Conservation (phyloP, 2,797 vertebrate genomes). For the Hippoglossus hippoglossus region DNA sequence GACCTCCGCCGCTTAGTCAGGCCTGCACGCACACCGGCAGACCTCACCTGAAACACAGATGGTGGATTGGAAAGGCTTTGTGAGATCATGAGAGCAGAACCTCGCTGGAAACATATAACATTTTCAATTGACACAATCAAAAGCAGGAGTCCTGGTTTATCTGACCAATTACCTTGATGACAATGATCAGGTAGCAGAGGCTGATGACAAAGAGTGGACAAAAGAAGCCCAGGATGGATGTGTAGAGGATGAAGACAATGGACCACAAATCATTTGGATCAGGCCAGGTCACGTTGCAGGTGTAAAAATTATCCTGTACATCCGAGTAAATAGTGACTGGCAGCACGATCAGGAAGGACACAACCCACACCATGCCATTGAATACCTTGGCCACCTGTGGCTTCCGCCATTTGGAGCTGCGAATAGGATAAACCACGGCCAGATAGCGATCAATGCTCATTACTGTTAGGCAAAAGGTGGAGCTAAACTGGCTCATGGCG, state of each 20-base stretch:
- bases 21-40: slow-evolving; percentile 85
- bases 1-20: slow-evolving; percentile 87
- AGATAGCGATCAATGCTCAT: slow-evolving; percentile 98
- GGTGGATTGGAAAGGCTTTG: slow-evolving; percentile 15
- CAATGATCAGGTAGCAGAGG: slow-evolving; percentile 93
- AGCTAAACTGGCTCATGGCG: slow-evolving; percentile 94
- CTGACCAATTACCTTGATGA: slow-evolving; percentile 86
- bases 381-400: slow-evolving; percentile 89
- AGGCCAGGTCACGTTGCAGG: slow-evolving; percentile 95
- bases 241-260: slow-evolving; percentile 92
- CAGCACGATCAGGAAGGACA: slow-evolving; percentile 91
- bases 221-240: slow-evolving; percentile 91
- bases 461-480: slow-evolving; percentile 93
- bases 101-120: not conserved
- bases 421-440: slow-evolving; percentile 93
- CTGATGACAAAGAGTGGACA: slow-evolving; percentile 91
- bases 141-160: not conserved
- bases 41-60: slow-evolving; percentile 81
- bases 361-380: slow-evolving; percentile 87
- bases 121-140: not conserved
- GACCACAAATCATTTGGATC: slow-evolving; percentile 87
- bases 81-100: slow-evolving; percentile 2
- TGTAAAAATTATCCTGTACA: slow-evolving; percentile 86
- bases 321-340: slow-evolving; percentile 90
- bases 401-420: slow-evolving; percentile 89